These are phyloP conservation scores for Bucco capensis DNA, from an alignment of 2,113 vertebrate species.

Conservation along the genomic window DNA sequence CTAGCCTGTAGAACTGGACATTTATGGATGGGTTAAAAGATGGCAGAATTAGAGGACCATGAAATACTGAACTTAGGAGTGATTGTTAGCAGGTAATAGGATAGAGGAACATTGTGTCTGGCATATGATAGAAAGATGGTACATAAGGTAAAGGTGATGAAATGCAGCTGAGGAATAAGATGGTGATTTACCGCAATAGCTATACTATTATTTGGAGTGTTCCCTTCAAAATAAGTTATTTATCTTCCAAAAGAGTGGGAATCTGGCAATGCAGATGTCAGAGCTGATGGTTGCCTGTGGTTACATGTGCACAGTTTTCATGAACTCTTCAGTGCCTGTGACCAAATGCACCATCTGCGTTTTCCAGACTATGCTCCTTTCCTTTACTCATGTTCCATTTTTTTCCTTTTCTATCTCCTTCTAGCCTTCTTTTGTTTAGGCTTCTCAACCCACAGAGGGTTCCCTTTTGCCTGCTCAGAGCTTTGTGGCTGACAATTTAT, in stretches of 20 bases:
- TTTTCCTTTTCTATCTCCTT: background rate
- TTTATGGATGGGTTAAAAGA: conserved; percentile 4
- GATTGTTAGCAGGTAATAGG: background rate
- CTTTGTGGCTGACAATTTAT: background rate
- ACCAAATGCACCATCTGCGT: background rate
- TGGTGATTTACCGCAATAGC: conserved; percentile 21
- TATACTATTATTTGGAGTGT: conserved; percentile 39
- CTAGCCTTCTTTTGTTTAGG: background rate
- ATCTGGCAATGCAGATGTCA: conserved; percentile 30
- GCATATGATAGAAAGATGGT: background rate
- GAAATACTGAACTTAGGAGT: background rate
- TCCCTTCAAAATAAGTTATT: conserved; percentile 28
- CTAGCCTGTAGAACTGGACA: background rate
- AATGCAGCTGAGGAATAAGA: conserved; percentile 5
- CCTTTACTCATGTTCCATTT: background rate
- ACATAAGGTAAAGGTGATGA: background rate
- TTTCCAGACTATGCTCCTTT: background rate
- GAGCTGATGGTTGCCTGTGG: background rate
- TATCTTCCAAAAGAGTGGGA: conserved; percentile 20
- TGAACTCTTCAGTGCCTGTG: background rate
- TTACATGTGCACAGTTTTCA: background rate
- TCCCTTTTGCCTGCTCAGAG: background rate
- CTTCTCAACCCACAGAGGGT: background rate
- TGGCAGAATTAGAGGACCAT: background rate
- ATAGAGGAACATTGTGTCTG: background rate